phyloP scores from a whole-genome alignment of 2,888 invertebrate species.

The Parapristionchus giblindavisi region DNA sequence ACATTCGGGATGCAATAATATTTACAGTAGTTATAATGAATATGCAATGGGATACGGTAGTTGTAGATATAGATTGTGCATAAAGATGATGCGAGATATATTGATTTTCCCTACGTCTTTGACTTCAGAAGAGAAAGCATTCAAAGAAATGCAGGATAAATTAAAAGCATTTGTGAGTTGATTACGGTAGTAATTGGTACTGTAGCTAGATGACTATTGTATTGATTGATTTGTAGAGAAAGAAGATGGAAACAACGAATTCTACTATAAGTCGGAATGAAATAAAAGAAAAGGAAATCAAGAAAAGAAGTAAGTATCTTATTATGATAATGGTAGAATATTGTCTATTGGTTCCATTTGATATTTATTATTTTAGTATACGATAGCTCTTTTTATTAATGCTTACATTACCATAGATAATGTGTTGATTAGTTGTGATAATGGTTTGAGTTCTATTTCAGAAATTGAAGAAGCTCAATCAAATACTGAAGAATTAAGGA shows the following conservation, averaged over 20 bases:
- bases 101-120: constrained; percentile 46
- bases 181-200: neutral
- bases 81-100: constrained; percentile 13
- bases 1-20: no score
- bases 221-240: constrained; percentile 12
- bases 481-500: constrained; percentile 48
- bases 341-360: no score
- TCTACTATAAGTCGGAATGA: constrained; percentile 6
- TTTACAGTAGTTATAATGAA: no score
- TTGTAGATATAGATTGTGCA: no score
- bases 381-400: no score
- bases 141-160: constrained; percentile 52
- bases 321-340: no score
- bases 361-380: no score
- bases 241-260: neutral
- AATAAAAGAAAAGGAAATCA: neutral
- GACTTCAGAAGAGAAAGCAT: constrained; percentile 52
- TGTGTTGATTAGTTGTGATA: no score
- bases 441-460: constrained; percentile 32
- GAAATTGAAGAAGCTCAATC: constrained; percentile 45
- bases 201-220: neutral
- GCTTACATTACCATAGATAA: no score
- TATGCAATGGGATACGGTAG: no score
- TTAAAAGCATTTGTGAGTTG: constrained; percentile 47
- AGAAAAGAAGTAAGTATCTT: constrained; percentile 16